Base-by-base conservation (phyloP, 1,140 invertebrate genomes). In the Melitaea cinxia region DNA sequence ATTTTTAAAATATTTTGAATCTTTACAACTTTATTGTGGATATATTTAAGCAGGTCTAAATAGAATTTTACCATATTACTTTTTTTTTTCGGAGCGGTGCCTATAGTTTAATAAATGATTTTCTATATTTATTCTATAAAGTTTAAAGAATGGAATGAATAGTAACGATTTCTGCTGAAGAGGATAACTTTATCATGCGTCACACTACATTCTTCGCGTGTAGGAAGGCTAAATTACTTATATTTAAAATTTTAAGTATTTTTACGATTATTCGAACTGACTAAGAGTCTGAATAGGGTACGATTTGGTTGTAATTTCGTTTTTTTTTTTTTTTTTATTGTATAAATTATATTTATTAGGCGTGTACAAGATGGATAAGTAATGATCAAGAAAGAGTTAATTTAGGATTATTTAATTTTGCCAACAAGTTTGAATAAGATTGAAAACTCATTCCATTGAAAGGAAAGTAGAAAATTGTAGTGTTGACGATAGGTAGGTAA, bases 1-100 rank as follows among this genome's bases (percentile, higher is more conserved):
- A 91, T 91, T 91, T 91, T 88, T 89, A 88, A 89, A 78, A 87
- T 65, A 65, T 88, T 89, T 89, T 88, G 83, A 86, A 88, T 80
- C 77, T 88, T 89, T 88, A 88, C 83, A 86, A 74, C 77, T 75
- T 79, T 78, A 77, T 73, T 73, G 76, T 78, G 65, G 74, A 82
- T 79, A 79, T 84, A 75, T 74, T 71, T 76, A 85, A 83, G 79
- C 83, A 83, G 80, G 82, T 85, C 86, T 88, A 78, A 83, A 86
- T 85, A 85, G 72, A 86, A 67, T 78, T 83, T 81, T 87, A 88
- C 80, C 83, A 65, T 72, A 82, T 75, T 75, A 61, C 80, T 82
- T 83, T 88, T 82, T 83, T 88, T 74, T 84, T 87, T 86, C 86
- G 80, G 79, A 89, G 75, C 80, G 76, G 71, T 85, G 81, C 82